Percentiles rank a stretch among this genome's conserved stretches.
Evolutionary conservation across 30 jellyfish, hydroid and myxozoan genomes (phyloP).

Genomic region (Hydra vulgaris): DNA sequence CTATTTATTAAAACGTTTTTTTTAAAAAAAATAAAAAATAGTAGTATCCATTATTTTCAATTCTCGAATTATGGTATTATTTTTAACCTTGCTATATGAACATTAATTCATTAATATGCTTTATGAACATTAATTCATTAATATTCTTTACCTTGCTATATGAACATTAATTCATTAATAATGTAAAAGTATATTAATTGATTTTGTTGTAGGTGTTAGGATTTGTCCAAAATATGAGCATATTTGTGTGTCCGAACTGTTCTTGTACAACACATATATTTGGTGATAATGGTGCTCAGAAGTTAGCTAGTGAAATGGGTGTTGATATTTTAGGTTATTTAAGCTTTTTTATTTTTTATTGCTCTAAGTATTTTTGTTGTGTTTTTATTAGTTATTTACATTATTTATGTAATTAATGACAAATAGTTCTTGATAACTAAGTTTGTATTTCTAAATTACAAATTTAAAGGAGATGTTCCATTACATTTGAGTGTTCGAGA

Average conservation of each 20-base stretch:
- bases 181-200: neutral
- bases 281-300: constrained; percentile 56
- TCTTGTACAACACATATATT: constrained; percentile 54
- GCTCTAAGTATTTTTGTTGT: neutral
- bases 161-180: too few relatives aligned
- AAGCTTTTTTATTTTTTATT: neutral
- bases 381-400: neutral
- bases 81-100: too few relatives aligned
- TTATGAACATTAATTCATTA: too few relatives aligned
- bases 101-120: too few relatives aligned
- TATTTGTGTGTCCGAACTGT: constrained; percentile 62
- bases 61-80: too few relatives aligned
- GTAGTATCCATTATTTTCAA: too few relatives aligned
- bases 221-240: constrained; percentile 80
- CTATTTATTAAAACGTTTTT: too few relatives aligned
- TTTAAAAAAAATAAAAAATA: too few relatives aligned
- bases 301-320: constrained; percentile 16
- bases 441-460: too few relatives aligned
- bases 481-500: constrained; percentile 62
- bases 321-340: constrained; percentile 51
- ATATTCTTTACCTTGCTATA: too few relatives aligned
- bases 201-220: constrained; percentile 22
- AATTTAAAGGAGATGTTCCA: constrained; percentile 65
- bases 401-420: neutral
- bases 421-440: too few relatives aligned